A percentile compares a stretch with the other conserved stretches of the same genome.
Conservation (phyloP, 2,113 vertebrate species). For the Eonycteris spelaea region DNA sequence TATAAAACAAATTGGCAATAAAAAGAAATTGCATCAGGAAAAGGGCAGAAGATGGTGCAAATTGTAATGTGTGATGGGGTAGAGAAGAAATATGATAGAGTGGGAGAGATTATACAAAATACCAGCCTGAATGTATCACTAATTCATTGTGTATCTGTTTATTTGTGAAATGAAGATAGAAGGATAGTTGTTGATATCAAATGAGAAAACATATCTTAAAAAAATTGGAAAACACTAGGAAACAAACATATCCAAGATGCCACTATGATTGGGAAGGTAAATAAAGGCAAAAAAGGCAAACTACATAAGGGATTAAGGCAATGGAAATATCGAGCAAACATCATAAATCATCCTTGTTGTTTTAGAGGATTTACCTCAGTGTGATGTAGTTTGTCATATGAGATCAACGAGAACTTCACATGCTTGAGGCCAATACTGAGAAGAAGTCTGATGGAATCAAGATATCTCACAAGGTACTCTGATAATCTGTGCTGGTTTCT, state of each 20-base stretch:
- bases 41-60: not conserved
- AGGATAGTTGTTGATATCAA: not conserved
- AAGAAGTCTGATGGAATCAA: not conserved
- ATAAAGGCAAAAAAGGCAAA: not conserved
- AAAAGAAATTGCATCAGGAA: constrained; percentile 8
- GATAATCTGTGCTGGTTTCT: not conserved
- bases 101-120: not conserved
- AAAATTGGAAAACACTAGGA: not conserved
- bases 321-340: not conserved
- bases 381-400: not conserved
- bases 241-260: not conserved
- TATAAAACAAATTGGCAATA: constrained; percentile 40
- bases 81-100: not conserved
- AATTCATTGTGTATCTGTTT: not conserved
- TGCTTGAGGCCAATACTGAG: not conserved
- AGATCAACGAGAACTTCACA: not conserved
- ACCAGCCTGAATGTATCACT: not conserved
- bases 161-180: not conserved
- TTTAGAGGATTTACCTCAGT: not conserved
- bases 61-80: not conserved
- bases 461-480: not conserved
- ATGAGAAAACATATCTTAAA: not conserved
- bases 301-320: not conserved
- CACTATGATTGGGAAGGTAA: not conserved
- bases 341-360: not conserved